Percentiles rank a stretch among this genome's conserved stretches.
phyloP scores from a whole-genome alignment of 2,113 vertebrate species.

The Actinemys pallida region DNA sequence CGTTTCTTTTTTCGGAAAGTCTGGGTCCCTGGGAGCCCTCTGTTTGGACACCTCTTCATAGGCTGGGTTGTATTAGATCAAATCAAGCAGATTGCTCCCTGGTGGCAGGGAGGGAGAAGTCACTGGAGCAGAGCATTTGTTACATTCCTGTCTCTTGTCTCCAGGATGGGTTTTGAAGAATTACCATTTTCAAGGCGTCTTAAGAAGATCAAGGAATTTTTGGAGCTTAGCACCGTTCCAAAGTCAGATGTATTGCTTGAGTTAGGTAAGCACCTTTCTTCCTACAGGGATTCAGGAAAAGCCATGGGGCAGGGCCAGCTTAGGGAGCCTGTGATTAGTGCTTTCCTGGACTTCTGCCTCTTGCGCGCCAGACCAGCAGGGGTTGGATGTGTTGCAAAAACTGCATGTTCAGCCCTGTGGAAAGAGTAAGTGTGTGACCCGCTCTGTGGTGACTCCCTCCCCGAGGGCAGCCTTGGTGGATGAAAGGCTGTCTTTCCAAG shows the following conservation, averaged over 20 bases:
- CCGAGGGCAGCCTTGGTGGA: background rate
- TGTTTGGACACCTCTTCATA: background rate
- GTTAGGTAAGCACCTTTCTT: slow-evolving; percentile 84
- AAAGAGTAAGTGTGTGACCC: background rate
- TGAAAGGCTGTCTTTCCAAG: background rate
- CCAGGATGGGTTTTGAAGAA: slow-evolving; percentile 92
- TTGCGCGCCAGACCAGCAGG: background rate
- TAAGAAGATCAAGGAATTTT: slow-evolving; percentile 91
- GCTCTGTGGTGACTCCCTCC: background rate
- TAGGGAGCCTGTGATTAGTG: background rate
- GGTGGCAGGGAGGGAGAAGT: background rate
- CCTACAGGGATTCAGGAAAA: background rate
- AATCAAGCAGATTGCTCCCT: background rate
- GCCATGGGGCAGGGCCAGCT: background rate
- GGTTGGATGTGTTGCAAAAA: background rate
- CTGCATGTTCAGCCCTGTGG: background rate
- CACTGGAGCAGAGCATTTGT: background rate
- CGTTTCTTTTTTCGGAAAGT: background rate
- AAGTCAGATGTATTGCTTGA: slow-evolving; percentile 93
- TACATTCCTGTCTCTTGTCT: slow-evolving; percentile 3
- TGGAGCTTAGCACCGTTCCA: slow-evolving; percentile 87
- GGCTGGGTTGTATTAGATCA: background rate
- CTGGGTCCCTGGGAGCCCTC: background rate
- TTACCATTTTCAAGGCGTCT: slow-evolving; percentile 92
- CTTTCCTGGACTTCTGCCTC: rapidly evolving